phyloP scores from a whole-genome alignment of 2,797 vertebrate genomes.

The Rallus crepitans region DNA sequence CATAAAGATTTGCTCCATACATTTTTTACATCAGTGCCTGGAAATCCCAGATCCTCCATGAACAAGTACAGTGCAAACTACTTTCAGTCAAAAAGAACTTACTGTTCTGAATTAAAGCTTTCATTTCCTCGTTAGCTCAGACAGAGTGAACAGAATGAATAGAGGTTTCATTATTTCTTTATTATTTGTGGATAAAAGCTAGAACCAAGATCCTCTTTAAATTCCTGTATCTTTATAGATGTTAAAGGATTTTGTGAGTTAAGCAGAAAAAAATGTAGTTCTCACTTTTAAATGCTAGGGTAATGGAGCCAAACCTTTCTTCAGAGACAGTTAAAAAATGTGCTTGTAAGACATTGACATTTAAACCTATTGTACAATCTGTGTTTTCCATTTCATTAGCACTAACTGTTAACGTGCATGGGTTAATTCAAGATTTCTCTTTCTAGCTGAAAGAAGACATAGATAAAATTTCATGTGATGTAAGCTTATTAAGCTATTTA shows the following conservation, averaged over 20 bases:
- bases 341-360: not conserved
- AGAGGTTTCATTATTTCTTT: not conserved
- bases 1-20: not conserved
- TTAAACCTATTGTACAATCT: not conserved
- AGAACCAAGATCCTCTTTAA: not conserved
- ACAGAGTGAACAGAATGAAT: not conserved
- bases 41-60: not conserved
- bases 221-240: not conserved
- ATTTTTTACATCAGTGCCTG: not conserved
- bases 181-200: slow-evolving; percentile 20
- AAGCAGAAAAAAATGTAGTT: slow-evolving; percentile 4
- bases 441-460: not conserved
- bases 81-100: not conserved
- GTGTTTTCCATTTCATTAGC: not conserved
- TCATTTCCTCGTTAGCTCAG: slow-evolving; percentile 46
- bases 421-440: not conserved
- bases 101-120: not conserved
- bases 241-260: slow-evolving; percentile 9
- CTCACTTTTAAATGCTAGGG: not conserved
- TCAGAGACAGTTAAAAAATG: slow-evolving; percentile 27
- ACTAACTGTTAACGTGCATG: not conserved
- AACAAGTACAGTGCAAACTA: not conserved
- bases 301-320: not conserved
- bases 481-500: not conserved
- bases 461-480: not conserved